These are phyloP conservation scores for Drosophila trichaetosa DNA, from an alignment of 2,888 invertebrate species.

Conservation along the genomic window DNA sequence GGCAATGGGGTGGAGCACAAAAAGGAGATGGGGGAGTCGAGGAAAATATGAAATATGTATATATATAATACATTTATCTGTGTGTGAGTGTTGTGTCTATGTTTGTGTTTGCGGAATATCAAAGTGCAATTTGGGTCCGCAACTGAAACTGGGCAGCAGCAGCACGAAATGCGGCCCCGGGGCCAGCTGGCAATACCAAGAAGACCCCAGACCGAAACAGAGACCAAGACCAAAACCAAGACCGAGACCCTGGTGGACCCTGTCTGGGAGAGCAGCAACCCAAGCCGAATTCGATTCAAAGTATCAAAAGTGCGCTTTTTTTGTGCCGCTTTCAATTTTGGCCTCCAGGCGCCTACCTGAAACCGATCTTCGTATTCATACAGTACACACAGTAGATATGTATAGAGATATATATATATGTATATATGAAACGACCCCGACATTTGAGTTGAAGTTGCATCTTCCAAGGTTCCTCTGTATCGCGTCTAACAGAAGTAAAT, in stretches of 20 bases:
- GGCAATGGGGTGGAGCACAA: constrained; percentile 4
- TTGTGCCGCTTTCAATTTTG: constrained; percentile 50
- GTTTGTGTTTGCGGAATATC: constrained; percentile 34
- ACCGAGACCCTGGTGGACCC: constrained; percentile 18
- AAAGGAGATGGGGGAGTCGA: constrained; percentile 2
- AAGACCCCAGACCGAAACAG: constrained; percentile 12
- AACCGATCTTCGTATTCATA: constrained; percentile 21
- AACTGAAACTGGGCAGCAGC: constrained; percentile 38
- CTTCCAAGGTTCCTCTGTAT: background rate
- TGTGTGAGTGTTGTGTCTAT: constrained; percentile 19
- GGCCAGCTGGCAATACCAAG: constrained; percentile 35
- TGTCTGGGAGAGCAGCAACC: constrained; percentile 6
- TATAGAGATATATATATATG: background rate
- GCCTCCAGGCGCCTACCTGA: constrained; percentile 52
- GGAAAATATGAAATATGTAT: constrained; percentile 5
- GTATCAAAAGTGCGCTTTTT: constrained; percentile 60
- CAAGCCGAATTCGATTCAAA: constrained; percentile 34
- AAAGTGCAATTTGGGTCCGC: constrained; percentile 48
- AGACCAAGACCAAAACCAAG: constrained; percentile 2
- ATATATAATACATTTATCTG: background rate
- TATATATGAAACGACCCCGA: background rate
- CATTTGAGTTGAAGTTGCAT: background rate
- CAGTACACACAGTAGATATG: background rate
- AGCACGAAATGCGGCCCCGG: constrained; percentile 41
- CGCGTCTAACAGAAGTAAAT: background rate